These are phyloP conservation scores for Tholera decimalis DNA, from an alignment of 2,888 invertebrate genomes.

Conservation along the genomic window DNA sequence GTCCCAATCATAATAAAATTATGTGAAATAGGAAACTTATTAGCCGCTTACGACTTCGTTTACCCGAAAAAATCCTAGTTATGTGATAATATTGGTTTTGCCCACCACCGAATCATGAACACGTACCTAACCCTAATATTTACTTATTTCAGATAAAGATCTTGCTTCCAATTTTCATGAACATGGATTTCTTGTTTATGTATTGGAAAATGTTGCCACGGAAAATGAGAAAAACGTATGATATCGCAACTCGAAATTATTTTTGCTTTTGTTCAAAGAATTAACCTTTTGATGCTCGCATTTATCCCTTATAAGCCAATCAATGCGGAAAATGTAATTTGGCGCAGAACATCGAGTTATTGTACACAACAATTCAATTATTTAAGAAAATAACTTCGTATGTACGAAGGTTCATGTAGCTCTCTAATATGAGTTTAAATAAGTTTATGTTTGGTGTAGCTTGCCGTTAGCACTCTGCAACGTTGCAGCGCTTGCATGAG, in stretches of 20 bases:
- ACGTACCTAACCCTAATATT: conserved; percentile 54
- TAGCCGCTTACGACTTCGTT: conserved; percentile 26
- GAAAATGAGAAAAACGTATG: conserved; percentile 41
- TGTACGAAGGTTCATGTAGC: conserved; percentile 18
- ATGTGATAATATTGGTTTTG: conserved; percentile 48
- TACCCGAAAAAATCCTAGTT: conserved; percentile 44
- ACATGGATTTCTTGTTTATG: conserved; percentile 48
- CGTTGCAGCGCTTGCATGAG: conserved; percentile 35
- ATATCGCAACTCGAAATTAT: conserved; percentile 10
- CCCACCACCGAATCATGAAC: conserved; percentile 33
- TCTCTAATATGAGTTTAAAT: conserved; percentile 39
- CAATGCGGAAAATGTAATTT: neutral
- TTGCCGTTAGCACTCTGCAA: conserved; percentile 45
- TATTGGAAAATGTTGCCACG: conserved; percentile 44
- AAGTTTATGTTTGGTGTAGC: conserved; percentile 43
- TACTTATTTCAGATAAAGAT: conserved; percentile 56
- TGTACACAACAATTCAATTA: conserved; percentile 8
- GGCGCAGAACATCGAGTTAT: neutral
- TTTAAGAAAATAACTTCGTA: conserved; percentile 18
- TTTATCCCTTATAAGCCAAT: conserved; percentile 4
- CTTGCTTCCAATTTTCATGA: conserved; percentile 51
- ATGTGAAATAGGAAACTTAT: conserved; percentile 38
- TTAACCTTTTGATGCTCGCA: conserved; percentile 3
- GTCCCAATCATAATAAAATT: conserved; percentile 9
- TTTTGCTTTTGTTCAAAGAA: conserved; percentile 6